Percentiles rank a stretch among this genome's conserved stretches.
These are phyloP conservation scores for Hylomyscus alleni DNA, from an alignment of 2,797 vertebrate genomes.

Conservation along the genomic window DNA sequence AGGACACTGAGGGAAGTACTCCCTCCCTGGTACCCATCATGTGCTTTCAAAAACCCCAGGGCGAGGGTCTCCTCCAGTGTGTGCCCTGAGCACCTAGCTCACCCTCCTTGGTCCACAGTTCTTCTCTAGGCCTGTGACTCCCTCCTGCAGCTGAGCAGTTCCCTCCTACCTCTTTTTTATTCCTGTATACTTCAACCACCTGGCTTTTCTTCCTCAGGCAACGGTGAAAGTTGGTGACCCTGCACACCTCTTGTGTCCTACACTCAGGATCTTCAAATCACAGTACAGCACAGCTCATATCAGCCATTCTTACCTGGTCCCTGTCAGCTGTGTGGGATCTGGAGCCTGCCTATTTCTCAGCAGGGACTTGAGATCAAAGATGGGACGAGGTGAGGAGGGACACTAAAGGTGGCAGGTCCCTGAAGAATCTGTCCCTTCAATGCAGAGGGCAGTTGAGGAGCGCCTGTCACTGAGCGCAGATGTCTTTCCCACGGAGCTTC, in stretches of 20 bases:
- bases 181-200: neutral
- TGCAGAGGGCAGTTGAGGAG: neutral
- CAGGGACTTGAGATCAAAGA: neutral
- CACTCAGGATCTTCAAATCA: neutral
- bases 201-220: neutral
- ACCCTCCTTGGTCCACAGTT: neutral
- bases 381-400: too few relatives aligned
- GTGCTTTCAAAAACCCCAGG: neutral
- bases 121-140: neutral
- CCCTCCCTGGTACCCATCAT: neutral
- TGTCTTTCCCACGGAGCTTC: neutral
- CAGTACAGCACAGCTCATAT: neutral
- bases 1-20: too few relatives aligned
- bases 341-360: neutral
- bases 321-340: neutral
- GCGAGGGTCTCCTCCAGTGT: neutral
- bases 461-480: neutral
- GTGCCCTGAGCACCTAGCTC: neutral
- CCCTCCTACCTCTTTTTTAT: neutral
- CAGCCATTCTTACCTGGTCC: neutral
- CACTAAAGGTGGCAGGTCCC: neutral
- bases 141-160: neutral
- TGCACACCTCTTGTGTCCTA: neutral
- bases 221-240: neutral
- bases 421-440: neutral